Evolutionary conservation across 2,888 invertebrate species (phyloP).

Genomic region (Caenorhabditis plicata): DNA sequence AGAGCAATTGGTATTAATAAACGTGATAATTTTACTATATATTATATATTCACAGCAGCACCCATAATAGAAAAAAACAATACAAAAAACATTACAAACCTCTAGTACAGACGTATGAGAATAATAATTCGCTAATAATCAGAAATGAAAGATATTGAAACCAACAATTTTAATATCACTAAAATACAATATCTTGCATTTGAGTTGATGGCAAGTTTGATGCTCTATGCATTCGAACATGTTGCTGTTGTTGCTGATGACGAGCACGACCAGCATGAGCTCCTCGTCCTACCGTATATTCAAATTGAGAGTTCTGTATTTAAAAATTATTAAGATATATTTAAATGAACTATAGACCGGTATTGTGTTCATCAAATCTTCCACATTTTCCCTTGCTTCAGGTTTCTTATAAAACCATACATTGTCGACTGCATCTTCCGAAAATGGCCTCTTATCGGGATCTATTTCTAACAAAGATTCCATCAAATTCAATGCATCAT

Average conservation of each 20-base stretch:
- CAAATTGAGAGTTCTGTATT: constrained; percentile 50
- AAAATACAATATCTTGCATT: constrained; percentile 45
- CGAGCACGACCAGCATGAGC: constrained; percentile 53
- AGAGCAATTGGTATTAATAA: too few relatives aligned
- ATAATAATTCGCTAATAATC: too few relatives aligned
- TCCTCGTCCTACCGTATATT: constrained; percentile 61
- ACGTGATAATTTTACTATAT: too few relatives aligned
- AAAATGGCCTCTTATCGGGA: constrained; percentile 83
- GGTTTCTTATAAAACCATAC: constrained; percentile 99
- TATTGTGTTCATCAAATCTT: constrained; percentile 49
- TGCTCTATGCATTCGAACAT: neutral
- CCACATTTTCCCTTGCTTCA: constrained; percentile 74
- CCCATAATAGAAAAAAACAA: too few relatives aligned
- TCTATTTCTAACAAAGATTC: constrained; percentile 88
- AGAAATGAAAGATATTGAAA: too few relatives aligned
- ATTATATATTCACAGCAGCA: too few relatives aligned
- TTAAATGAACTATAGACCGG: constrained; percentile 11
- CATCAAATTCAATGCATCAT: constrained; percentile 81
- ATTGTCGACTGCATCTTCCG: constrained; percentile 85
- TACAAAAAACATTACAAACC: too few relatives aligned
- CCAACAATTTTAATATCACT: too few relatives aligned
- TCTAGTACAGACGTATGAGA: too few relatives aligned
- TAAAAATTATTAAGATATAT: neutral
- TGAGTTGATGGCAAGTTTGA: constrained; percentile 34
- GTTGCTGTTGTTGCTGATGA: constrained; percentile 21